These are phyloP conservation scores for Drosophila micromelanica DNA, from an alignment of 1,140 invertebrate genomes.

Conservation along the genomic window DNA sequence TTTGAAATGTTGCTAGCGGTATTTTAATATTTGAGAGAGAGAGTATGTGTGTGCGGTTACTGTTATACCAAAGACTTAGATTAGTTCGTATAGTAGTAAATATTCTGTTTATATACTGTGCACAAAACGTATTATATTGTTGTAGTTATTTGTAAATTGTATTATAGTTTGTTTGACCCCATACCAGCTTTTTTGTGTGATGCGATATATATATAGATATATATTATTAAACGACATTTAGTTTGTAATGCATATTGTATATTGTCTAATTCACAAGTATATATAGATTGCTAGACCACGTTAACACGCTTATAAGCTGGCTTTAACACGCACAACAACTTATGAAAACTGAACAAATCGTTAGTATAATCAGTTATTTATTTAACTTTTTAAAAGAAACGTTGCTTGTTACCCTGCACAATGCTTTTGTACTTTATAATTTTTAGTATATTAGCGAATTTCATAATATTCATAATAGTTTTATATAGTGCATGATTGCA, in stretches of 20 bases:
- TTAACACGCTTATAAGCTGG: constrained; percentile 6
- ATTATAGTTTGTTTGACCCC: constrained; percentile 82
- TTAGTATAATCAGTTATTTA: constrained; percentile 28
- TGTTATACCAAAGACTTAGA: constrained; percentile 42
- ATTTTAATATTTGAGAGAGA: constrained; percentile 62
- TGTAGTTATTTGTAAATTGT: constrained; percentile 37
- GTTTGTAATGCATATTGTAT: constrained; percentile 44
- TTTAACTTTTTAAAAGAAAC: background rate
- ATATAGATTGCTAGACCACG: constrained; percentile 60
- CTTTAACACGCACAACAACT: constrained; percentile 52
- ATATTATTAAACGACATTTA: constrained; percentile 55
- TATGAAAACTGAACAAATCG: constrained; percentile 64
- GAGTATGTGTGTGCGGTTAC: constrained; percentile 72
- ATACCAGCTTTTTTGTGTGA: constrained; percentile 79
- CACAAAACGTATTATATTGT: constrained; percentile 72
- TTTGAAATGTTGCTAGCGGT: constrained; percentile 35
- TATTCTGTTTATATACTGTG: constrained; percentile 58
- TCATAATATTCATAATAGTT: constrained; percentile 10
- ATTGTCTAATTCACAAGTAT: constrained; percentile 84
- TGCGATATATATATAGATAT: constrained; percentile 46
- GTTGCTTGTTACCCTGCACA: constrained; percentile 61
- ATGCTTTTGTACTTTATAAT: constrained; percentile 63
- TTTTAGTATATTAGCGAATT: constrained; percentile 2
- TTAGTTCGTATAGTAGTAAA: constrained; percentile 6
- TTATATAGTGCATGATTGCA: constrained; percentile 70